These are phyloP conservation scores for Nothocercus nigrocapillus DNA, from an alignment of 2,113 vertebrate species.

Conservation along the genomic window DNA sequence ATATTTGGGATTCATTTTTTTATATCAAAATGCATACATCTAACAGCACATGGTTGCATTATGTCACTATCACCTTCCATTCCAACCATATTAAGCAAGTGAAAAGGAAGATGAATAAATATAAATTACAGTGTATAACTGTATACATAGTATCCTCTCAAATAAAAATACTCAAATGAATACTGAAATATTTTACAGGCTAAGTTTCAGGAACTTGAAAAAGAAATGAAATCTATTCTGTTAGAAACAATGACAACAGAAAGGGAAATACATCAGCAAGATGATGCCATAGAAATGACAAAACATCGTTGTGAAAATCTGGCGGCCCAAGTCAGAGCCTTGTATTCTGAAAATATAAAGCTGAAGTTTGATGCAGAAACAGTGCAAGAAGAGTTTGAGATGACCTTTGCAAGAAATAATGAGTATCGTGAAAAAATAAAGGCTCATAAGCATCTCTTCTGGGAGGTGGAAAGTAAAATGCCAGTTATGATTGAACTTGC, in stretches of 20 bases:
- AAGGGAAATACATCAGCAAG: conserved; percentile 73
- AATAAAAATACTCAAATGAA: neutral
- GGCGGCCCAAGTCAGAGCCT: conserved; percentile 66
- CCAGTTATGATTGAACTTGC: conserved; percentile 74
- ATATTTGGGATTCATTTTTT: neutral
- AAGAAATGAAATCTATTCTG: conserved; percentile 64
- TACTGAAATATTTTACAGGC: conserved; percentile 71
- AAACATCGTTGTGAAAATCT: conserved; percentile 66
- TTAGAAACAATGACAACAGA: conserved; percentile 73
- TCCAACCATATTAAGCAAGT: neutral
- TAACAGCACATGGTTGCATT: neutral
- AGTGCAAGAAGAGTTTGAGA: conserved; percentile 72
- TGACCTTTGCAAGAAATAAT: conserved; percentile 69
- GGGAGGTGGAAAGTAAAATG: conserved; percentile 72
- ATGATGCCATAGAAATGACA: conserved; percentile 65
- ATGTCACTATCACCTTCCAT: neutral
- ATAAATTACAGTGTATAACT: neutral
- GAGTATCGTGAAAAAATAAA: conserved; percentile 78
- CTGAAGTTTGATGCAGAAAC: conserved; percentile 67
- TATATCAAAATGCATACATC: neutral
- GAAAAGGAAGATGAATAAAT: neutral
- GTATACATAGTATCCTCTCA: neutral
- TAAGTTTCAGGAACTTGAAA: conserved; percentile 74
- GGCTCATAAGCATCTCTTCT: conserved; percentile 57
- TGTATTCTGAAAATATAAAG: conserved; percentile 74